Conservation (phyloP, 2,888 invertebrate genomes). For the Cecidostiba fungosa region DNA sequence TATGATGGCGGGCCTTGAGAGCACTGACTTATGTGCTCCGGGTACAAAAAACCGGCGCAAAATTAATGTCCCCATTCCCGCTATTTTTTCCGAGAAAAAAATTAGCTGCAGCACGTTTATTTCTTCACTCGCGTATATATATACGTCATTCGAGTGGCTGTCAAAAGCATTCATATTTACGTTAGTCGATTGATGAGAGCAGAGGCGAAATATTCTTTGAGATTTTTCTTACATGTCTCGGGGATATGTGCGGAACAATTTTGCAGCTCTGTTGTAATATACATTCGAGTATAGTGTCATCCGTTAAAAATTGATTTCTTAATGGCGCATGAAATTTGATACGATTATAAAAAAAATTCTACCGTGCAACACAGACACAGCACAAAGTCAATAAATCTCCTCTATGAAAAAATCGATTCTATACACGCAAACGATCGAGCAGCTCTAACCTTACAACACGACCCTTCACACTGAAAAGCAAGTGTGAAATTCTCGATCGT, state of each 20-base stretch:
- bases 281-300: too few relatives aligned
- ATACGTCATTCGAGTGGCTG: conserved; percentile 14
- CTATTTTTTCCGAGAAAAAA: conserved; percentile 34
- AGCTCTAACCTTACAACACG: neutral
- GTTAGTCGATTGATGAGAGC: neutral
- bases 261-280: neutral
- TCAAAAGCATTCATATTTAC: conserved; percentile 19
- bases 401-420: neutral
- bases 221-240: too few relatives aligned
- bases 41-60: conserved; percentile 48
- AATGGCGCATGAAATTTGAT: neutral
- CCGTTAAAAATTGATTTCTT: neutral
- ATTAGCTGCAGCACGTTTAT: conserved; percentile 55
- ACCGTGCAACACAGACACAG: neutral
- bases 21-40: conserved; percentile 48
- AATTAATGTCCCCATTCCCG: conserved; percentile 46
- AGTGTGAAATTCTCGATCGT: conserved; percentile 45
- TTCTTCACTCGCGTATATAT: neutral
- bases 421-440: neutral
- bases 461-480: neutral
- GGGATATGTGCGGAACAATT: neutral
- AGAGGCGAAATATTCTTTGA: conserved; percentile 18
- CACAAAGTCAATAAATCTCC: neutral
- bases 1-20: conserved; percentile 34
- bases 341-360: neutral